Percentiles rank a stretch among this genome's conserved stretches.
Evolutionary conservation across 1,140 invertebrate genomes (phyloP).

Genomic region (Tetranychus urticae): DNA sequence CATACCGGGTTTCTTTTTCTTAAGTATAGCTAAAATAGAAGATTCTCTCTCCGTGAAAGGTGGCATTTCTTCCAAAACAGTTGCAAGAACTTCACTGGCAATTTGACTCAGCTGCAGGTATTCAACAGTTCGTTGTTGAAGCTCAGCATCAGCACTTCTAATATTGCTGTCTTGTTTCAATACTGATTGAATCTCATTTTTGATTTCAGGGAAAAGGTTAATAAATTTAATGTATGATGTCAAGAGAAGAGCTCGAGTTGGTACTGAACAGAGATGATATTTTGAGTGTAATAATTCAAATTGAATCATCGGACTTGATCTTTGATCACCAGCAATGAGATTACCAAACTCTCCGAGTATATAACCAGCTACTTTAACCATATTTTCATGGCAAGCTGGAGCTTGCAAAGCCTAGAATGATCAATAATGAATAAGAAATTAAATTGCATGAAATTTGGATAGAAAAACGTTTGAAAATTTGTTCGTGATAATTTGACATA

Average conservation of each 20-base stretch:
- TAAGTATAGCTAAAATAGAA: slow-evolving; percentile 70
- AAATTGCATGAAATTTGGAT: too few relatives aligned
- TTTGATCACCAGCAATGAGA: slow-evolving; percentile 90
- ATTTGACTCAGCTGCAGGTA: slow-evolving; percentile 90
- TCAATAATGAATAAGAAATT: too few relatives aligned
- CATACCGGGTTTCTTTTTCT: slow-evolving; percentile 76
- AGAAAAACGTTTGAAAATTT: slow-evolving; percentile 7
- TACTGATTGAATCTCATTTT: slow-evolving; percentile 76
- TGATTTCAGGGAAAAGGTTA: slow-evolving; percentile 97
- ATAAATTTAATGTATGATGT: slow-evolving; percentile 99
- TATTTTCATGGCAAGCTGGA: slow-evolving; percentile 98
- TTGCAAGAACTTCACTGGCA: slow-evolving; percentile 86
- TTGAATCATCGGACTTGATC: slow-evolving; percentile 78
- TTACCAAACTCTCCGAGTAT: slow-evolving; percentile 99
- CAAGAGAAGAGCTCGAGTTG: slow-evolving; percentile 78
- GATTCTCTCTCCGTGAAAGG: slow-evolving; percentile 97
- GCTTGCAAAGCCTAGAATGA: slow-evolving; percentile 53
- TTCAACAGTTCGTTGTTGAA: slow-evolving; percentile 93
- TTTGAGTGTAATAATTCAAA: slow-evolving; percentile 93
- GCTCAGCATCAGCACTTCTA: slow-evolving; percentile 85
- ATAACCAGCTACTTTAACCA: slow-evolving; percentile 99
- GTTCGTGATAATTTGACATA: neutral
- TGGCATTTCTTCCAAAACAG: slow-evolving; percentile 98
- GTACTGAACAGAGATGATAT: slow-evolving; percentile 89
- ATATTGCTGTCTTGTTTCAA: slow-evolving; percentile 88